These are phyloP conservation scores for Parauchenoglanis ngamensis DNA, from an alignment of 2,797 vertebrate genomes.

Conservation along the genomic window DNA sequence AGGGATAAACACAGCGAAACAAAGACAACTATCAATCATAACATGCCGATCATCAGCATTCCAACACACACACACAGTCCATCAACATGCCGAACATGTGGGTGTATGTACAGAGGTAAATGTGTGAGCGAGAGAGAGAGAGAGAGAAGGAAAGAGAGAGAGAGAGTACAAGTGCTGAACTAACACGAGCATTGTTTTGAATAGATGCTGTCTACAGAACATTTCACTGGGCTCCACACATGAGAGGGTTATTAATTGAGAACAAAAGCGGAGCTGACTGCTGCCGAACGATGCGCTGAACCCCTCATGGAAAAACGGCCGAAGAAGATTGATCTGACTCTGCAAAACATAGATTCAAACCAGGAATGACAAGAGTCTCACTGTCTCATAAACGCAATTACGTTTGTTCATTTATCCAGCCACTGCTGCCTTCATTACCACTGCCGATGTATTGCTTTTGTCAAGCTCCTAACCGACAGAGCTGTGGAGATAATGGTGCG, in stretches of 20 bases:
- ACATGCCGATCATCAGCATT: slow-evolving; percentile 28
- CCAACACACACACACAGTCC: slow-evolving; percentile 23
- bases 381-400: slow-evolving; percentile 48
- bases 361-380: slow-evolving; percentile 43
- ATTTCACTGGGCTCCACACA: slow-evolving; percentile 48
- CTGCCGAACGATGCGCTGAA: slow-evolving; percentile 45
- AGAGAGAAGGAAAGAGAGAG: slow-evolving; percentile 48
- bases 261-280: slow-evolving; percentile 53
- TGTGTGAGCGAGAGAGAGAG: slow-evolving; percentile 12
- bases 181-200: slow-evolving; percentile 49
- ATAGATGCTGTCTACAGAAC: slow-evolving; percentile 44
- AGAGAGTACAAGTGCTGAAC: slow-evolving; percentile 73
- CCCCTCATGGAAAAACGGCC: slow-evolving; percentile 31
- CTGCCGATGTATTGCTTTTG: slow-evolving; percentile 46
- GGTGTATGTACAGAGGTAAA: slow-evolving; percentile 11
- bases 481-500: slow-evolving; percentile 12
- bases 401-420: slow-evolving; percentile 53
- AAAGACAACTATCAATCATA: slow-evolving; percentile 57
- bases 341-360: slow-evolving; percentile 44
- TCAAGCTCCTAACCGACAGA: slow-evolving; percentile 45
- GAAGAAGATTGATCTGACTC: slow-evolving; percentile 48
- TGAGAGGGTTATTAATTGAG: slow-evolving; percentile 53
- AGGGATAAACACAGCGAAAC: slow-evolving; percentile 52
- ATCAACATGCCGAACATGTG: slow-evolving; percentile 56
- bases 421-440: slow-evolving; percentile 41